Evolutionary conservation across 2,797 vertebrate species (phyloP), one percentile per base, ranked within the genome.

Genomic region (Pterois miles): DNA sequence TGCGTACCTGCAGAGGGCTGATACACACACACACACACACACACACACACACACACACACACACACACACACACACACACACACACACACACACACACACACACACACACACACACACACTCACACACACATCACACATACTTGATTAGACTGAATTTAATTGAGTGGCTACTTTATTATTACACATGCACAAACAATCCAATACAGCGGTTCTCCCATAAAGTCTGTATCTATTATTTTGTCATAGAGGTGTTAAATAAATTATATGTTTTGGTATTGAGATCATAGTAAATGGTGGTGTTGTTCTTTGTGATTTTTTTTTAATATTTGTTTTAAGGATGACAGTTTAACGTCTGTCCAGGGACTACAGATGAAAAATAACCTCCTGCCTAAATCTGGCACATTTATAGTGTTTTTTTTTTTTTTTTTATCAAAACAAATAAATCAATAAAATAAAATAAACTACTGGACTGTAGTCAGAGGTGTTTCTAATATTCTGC

Each of bases 1-100:
- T 92, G 71, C 98, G 96, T 36, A 99, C 90, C 81, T 95, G 93
- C 68, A 99, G 74, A 27, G 93, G 86, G 85, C 97, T 99, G 76
- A 83, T 69, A 78, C 36, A 88, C 85, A 83, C 56, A 33, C 18
- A 53, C 23, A 34, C 34, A 54, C 16, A 46, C 38, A 65, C 46
- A 48, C 33, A n/a, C 53, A 29, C 16, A 50, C n/a, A 29, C 31
- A 50, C 16, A 46, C 38, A 65, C 46, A 48, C 33, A n/a, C 53
- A 29, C 16, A 50, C n/a, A 29, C 31, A 50, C 16, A 46, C 38
- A 65, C 46, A 48, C 33, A n/a, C 53, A 29, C 16, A 50, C n/a
- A 29, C 31, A 50, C 16, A 46, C 38, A 65, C 46, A 48, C 33
- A 29, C 54, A 29, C 16, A 50, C n/a, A 31, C 31, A 52, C 16